These are phyloP conservation scores for Peromyscus eremicus DNA, from an alignment of 2,797 vertebrate genomes.

Conservation along the genomic window DNA sequence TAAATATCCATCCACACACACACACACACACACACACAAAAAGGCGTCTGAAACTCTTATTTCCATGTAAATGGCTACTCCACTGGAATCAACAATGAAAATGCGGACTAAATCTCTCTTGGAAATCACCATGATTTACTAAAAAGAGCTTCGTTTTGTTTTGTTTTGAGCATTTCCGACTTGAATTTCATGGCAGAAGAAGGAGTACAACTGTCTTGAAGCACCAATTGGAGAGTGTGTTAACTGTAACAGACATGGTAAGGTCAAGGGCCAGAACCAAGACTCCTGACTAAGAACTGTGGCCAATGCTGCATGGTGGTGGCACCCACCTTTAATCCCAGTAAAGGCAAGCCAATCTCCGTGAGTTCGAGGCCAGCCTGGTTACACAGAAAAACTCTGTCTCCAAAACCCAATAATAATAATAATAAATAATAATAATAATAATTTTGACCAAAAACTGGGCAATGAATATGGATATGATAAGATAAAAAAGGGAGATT, in stretches of 20 bases:
- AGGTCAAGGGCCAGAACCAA: background rate
- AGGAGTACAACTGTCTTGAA: background rate
- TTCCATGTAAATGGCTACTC: background rate
- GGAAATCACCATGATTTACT: background rate
- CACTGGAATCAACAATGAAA: background rate
- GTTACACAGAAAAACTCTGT: background rate
- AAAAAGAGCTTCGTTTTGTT: background rate
- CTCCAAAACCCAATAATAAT: background rate
- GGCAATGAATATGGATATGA: background rate
- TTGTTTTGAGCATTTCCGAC: background rate
- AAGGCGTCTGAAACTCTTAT: background rate
- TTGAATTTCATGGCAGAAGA: conserved; percentile 2
- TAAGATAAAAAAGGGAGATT: too few species aligned
- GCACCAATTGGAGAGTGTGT: background rate
- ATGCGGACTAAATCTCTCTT: background rate
- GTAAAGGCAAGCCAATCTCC: background rate
- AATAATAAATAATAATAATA: too few species aligned
- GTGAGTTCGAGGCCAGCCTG: background rate
- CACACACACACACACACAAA: background rate
- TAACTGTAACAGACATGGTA: background rate
- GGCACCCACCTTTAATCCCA: background rate
- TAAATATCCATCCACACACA: background rate
- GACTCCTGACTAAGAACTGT: background rate
- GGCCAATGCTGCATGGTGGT: background rate
- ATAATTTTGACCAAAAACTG: background rate